Evolutionary conservation across 2,797 vertebrate genomes (phyloP).

Genomic region (Crax fasciolata): DNA sequence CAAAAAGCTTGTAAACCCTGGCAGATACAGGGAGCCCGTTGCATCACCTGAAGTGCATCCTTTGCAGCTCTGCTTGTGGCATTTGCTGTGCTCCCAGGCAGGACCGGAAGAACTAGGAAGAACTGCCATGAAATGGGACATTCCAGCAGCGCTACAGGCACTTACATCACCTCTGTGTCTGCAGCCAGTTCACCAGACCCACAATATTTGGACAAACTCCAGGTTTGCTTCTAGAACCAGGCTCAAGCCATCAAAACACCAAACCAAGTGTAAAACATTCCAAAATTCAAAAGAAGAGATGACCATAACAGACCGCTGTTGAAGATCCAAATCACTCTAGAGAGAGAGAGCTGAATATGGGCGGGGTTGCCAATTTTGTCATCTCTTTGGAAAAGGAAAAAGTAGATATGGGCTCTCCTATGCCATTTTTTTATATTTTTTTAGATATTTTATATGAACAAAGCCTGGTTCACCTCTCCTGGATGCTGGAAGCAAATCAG

Average conservation of each 20-base stretch:
- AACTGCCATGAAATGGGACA: not conserved
- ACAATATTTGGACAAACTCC: not conserved
- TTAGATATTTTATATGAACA: not conserved
- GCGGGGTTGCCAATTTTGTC: not conserved
- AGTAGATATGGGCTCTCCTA: fast-evolving
- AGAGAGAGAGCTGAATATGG: not conserved
- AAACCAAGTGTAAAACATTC: not conserved
- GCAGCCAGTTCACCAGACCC: not conserved
- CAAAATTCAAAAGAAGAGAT: not conserved
- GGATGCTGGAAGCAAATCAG: not conserved
- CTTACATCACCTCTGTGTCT: not conserved
- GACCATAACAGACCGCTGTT: not conserved
- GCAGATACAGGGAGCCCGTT: not conserved
- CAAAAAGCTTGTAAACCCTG: not conserved
- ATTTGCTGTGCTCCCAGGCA: not conserved
- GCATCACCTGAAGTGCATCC: not conserved
- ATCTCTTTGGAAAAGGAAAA: not conserved
- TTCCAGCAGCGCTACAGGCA: not conserved
- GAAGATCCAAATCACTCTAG: not conserved
- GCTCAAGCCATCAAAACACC: not conserved
- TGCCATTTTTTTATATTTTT: not conserved
- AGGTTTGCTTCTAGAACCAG: not conserved
- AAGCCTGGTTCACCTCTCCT: not conserved
- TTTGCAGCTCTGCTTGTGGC: not conserved
- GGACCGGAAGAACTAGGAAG: not conserved